A percentile compares a stretch with the other conserved stretches of the same genome.
These are phyloP conservation scores for Nannospalax galili DNA, from an alignment of 2,113 vertebrate species.

Conservation along the genomic window DNA sequence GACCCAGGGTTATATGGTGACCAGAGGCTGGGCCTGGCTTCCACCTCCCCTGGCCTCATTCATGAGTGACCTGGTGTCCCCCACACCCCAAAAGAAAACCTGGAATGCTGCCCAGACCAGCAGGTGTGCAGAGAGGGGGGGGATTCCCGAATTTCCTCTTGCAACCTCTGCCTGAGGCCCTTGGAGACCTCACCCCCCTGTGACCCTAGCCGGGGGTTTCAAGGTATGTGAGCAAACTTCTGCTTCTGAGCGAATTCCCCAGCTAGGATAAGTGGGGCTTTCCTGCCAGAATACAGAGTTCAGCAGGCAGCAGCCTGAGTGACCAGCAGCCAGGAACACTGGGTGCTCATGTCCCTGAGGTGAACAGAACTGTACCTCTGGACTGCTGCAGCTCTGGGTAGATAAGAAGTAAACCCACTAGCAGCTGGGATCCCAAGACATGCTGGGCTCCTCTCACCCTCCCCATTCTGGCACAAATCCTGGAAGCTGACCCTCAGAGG, in stretches of 20 bases:
- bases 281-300: constrained; percentile 48
- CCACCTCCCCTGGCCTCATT: not conserved
- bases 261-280: constrained; percentile 53
- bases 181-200: not conserved
- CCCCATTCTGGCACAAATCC: fast-evolving
- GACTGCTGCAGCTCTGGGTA: too few relatives aligned
- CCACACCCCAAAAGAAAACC: not conserved
- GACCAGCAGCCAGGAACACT: not conserved
- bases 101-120: not conserved
- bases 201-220: constrained; percentile 58
- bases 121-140: not conserved
- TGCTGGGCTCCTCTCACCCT: not conserved
- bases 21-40: not conserved
- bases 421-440: not conserved
- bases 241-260: constrained; percentile 65
- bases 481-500: not conserved
- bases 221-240: constrained; percentile 68
- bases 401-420: too few relatives aligned
- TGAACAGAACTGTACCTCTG: too few relatives aligned
- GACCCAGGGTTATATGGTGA: not conserved
- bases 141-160: not conserved
- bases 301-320: not conserved
- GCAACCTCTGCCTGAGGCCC: not conserved
- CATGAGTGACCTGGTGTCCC: not conserved
- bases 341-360: not conserved